phyloP scores from a whole-genome alignment of 2,888 invertebrate genomes.

The Orthosia gothica region DNA sequence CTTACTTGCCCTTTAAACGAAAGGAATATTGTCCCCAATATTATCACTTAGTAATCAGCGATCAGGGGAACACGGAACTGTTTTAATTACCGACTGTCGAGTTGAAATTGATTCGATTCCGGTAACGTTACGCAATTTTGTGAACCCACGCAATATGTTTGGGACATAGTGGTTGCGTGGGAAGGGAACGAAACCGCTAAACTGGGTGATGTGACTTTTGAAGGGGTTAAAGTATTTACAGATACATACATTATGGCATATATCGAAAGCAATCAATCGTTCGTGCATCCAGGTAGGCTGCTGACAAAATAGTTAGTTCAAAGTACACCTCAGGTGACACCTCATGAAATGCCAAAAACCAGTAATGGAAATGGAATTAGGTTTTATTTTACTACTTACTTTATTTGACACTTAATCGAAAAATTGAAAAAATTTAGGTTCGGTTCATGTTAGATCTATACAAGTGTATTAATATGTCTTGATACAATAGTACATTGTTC shows the following conservation, averaged over 20 bases:
- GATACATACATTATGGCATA: neutral
- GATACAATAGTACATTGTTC: too few relatives aligned
- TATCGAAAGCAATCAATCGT: too few relatives aligned
- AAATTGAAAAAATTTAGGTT: too few relatives aligned
- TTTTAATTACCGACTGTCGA: conserved; percentile 80
- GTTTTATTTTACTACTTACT: too few relatives aligned
- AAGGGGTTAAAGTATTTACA: neutral
- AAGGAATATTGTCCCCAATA: conserved; percentile 63
- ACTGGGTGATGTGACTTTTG: neutral
- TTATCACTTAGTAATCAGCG: conserved; percentile 76
- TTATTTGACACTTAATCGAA: too few relatives aligned
- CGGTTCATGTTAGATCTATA: too few relatives aligned
- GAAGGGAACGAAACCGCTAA: conserved; percentile 27
- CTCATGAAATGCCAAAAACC: too few relatives aligned
- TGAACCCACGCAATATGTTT: conserved; percentile 29
- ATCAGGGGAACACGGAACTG: conserved; percentile 68
- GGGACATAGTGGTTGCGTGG: conserved; percentile 6
- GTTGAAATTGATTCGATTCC: conserved; percentile 80
- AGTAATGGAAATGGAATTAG: too few relatives aligned
- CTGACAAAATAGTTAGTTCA: too few relatives aligned
- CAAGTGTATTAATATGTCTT: too few relatives aligned
- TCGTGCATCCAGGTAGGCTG: too few relatives aligned
- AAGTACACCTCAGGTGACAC: too few relatives aligned
- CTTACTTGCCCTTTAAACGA: conserved; percentile 19
- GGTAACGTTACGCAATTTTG: conserved; percentile 78